Evolutionary conservation across 2,888 invertebrate species (phyloP).

Genomic region (Noctua comes): DNA sequence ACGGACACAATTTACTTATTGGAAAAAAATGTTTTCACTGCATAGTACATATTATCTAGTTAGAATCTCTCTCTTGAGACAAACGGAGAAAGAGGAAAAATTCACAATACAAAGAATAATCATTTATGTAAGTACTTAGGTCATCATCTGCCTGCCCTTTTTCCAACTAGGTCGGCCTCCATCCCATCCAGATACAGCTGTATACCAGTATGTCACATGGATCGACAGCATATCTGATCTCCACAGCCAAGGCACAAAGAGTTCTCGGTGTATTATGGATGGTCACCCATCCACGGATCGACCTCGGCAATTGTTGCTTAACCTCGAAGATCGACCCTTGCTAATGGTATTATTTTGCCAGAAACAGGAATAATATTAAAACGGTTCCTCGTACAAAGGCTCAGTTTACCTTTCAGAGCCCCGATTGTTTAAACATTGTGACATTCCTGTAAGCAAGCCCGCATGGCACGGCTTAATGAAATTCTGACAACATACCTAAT

Average conservation of each 20-base stretch:
- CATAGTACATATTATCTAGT: too few relatives aligned
- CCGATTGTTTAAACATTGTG: constrained; percentile 40
- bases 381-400: constrained; percentile 27
- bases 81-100: background rate
- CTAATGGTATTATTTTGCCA: background rate
- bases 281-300: background rate
- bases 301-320: background rate
- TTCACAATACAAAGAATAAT: background rate
- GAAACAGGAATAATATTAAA: background rate
- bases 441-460: constrained; percentile 57
- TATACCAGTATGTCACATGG: too few relatives aligned
- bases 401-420: constrained; percentile 26
- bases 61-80: background rate
- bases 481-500: constrained; percentile 60
- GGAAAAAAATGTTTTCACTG: background rate
- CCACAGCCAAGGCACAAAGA: background rate
- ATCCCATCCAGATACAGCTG: too few relatives aligned
- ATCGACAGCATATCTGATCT: background rate
- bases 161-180: too few relatives aligned
- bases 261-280: background rate
- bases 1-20: background rate
- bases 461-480: constrained; percentile 57
- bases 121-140: background rate
- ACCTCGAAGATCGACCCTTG: background rate
- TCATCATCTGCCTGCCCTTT: too few relatives aligned